Conservation (phyloP, 2,888 invertebrate species). For the Fabriciana adippe region DNA sequence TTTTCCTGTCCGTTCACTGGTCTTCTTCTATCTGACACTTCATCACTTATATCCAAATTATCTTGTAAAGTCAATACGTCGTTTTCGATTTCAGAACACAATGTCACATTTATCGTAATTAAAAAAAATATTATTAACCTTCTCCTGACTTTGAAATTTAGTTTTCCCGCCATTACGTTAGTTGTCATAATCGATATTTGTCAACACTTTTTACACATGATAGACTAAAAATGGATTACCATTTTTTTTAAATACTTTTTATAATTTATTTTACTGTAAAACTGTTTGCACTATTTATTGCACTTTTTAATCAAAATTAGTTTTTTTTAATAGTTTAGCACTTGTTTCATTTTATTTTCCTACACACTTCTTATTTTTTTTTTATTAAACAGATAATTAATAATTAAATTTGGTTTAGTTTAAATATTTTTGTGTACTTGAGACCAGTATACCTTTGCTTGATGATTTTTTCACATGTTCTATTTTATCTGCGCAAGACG, state of each 20-base stretch:
- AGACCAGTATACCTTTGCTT: conserved; percentile 44
- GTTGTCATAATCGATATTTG: conserved; percentile 50
- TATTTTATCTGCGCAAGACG: conserved; percentile 48
- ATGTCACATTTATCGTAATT: conserved; percentile 48
- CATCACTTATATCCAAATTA: conserved; percentile 64
- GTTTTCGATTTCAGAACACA: conserved; percentile 65
- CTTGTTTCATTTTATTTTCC: too few relatives aligned
- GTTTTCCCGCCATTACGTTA: conserved; percentile 54
- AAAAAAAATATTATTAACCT: conserved; percentile 51
- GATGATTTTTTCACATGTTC: conserved; percentile 37
- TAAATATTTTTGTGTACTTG: too few relatives aligned
- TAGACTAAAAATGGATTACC: conserved; percentile 12
- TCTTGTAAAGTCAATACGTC: conserved; percentile 75
- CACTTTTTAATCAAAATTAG: not conserved
- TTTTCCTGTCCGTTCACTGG: conserved; percentile 87
- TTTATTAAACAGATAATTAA: too few relatives aligned
- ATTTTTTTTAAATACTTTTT: conserved; percentile 15
- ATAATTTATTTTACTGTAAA: not conserved
- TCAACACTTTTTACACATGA: conserved; percentile 43
- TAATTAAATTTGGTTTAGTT: too few relatives aligned
- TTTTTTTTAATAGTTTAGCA: too few relatives aligned
- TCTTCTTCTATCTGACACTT: conserved; percentile 69
- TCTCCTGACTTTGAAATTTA: conserved; percentile 50
- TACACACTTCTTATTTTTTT: too few relatives aligned
- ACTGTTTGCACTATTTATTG: not conserved